These are phyloP conservation scores for Itoplectis maculator DNA, from an alignment of 2,888 invertebrate genomes.

Conservation along the genomic window DNA sequence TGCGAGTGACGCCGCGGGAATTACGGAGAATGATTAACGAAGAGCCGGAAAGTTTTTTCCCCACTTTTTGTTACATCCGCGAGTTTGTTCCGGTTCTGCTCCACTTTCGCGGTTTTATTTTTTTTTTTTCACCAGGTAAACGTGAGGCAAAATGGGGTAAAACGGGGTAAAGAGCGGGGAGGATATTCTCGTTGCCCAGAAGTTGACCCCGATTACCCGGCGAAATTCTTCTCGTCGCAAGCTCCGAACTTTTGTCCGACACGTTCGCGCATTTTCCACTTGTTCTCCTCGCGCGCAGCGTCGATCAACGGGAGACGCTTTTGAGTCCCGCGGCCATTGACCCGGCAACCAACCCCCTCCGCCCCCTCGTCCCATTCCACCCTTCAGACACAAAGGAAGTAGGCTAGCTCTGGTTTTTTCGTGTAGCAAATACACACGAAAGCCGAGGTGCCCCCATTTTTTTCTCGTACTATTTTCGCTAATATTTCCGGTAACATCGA, in stretches of 20 bases:
- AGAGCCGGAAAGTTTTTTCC: slow-evolving; percentile 28
- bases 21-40: slow-evolving; percentile 55
- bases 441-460: not conserved
- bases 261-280: not conserved
- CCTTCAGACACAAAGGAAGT: slow-evolving; percentile 8
- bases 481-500: not conserved
- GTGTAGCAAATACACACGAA: not conserved
- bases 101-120: not conserved
- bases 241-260: not conserved
- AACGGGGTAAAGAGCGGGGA: not conserved
- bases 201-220: not conserved
- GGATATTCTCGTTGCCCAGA: not conserved
- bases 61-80: slow-evolving; percentile 11
- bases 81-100: slow-evolving; percentile 19
- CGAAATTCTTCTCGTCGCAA: not conserved
- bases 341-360: not conserved
- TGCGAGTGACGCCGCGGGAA: slow-evolving; percentile 42
- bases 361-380: not conserved
- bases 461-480: not conserved
- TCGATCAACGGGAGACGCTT: not conserved
- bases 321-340: not conserved
- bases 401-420: not conserved
- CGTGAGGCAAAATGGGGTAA: too few relatives aligned
- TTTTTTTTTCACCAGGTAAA: not conserved
- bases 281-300: not conserved